Percentiles rank a stretch among this genome's conserved stretches.
phyloP scores from a whole-genome alignment of 2,888 invertebrate species.

The Cryptocheilus praepositus region DNA sequence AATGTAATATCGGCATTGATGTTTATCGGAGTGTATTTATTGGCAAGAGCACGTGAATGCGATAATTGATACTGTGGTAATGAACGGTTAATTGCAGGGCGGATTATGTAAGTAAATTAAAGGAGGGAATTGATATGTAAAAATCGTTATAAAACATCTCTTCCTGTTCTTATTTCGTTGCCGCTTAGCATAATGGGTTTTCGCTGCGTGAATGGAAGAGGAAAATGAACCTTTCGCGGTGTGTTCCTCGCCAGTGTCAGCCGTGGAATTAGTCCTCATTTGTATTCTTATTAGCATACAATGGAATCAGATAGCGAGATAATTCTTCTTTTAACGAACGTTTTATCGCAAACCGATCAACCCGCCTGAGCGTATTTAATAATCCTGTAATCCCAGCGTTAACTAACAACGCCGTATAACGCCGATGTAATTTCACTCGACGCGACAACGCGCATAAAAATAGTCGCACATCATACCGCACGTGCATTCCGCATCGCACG shows the following conservation, averaged over 20 bases:
- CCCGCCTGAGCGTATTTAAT: background rate
- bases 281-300: constrained; percentile 59
- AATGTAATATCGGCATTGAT: no score
- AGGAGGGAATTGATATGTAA: constrained; percentile 35
- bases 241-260: constrained; percentile 47
- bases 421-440: no score
- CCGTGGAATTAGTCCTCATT: constrained; percentile 54
- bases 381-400: no score
- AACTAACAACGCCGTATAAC: no score
- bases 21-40: constrained; percentile 14
- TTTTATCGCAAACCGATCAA: constrained; percentile 44
- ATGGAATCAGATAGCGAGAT: constrained; percentile 55
- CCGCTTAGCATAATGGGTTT: constrained; percentile 52
- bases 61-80: constrained; percentile 42
- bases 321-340: constrained; percentile 51
- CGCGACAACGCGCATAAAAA: no score
- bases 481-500: no score
- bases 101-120: constrained; percentile 44
- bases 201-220: constrained; percentile 50
- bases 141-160: constrained; percentile 38
- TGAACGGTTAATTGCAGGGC: constrained; percentile 41
- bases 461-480: no score
- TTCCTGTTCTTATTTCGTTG: constrained; percentile 50
- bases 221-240: constrained; percentile 48
- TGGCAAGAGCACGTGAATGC: constrained; percentile 14